Percentiles rank a stretch among this genome's conserved stretches.
phyloP scores from a whole-genome alignment of 2,888 invertebrate genomes.

The Caenorhabditis sp. region DNA sequence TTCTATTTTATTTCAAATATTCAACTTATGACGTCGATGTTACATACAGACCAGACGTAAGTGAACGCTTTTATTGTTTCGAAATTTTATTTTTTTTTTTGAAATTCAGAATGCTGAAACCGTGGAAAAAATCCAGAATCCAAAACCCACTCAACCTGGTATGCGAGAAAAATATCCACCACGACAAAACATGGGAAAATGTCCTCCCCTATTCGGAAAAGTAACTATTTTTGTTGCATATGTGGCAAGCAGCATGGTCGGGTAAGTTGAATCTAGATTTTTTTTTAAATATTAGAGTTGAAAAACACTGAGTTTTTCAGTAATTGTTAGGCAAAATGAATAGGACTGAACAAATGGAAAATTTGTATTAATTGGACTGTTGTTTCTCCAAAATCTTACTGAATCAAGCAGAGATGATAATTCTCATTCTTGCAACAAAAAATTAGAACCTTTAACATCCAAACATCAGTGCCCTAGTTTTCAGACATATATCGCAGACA shows the following conservation, averaged over 20 bases:
- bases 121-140: background rate
- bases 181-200: conserved; percentile 52
- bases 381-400: too few relatives aligned
- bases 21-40: conserved; percentile 23
- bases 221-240: conserved; percentile 56
- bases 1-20: conserved; percentile 26
- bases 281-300: too few relatives aligned
- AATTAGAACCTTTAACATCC: too few relatives aligned
- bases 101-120: conserved; percentile 23
- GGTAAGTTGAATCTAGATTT: conserved; percentile 8
- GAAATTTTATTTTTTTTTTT: background rate
- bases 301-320: too few relatives aligned
- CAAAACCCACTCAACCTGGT: background rate
- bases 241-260: conserved; percentile 32
- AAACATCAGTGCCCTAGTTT: too few relatives aligned
- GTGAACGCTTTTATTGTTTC: conserved; percentile 8
- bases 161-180: conserved; percentile 23
- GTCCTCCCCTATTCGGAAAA: conserved; percentile 54
- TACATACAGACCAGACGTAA: conserved; percentile 29
- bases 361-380: too few relatives aligned
- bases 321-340: too few relatives aligned
- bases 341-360: too few relatives aligned
- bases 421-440: too few relatives aligned
- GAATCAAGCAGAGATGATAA: too few relatives aligned
- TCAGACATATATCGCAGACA: too few relatives aligned